Evolutionary conservation across 35 echinoderm and acorn worm genomes (phyloP).

Genomic region (Apostichopus californicus): DNA sequence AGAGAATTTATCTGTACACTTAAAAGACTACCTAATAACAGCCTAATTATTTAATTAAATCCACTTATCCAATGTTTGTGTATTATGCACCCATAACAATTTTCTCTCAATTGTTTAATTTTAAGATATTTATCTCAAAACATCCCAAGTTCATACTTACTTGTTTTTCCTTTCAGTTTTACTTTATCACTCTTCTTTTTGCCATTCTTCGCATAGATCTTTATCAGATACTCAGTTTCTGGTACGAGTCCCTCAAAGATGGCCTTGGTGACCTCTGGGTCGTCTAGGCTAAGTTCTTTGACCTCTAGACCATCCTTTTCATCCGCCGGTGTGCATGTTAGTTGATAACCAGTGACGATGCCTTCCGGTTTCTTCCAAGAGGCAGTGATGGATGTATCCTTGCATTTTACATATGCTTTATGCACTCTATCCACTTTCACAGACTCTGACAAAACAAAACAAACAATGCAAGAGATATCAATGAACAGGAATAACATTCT

Average conservation of each 20-base stretch:
- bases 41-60: too few relatives aligned
- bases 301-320: constrained; percentile 25
- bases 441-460: not conserved
- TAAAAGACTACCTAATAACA: too few relatives aligned
- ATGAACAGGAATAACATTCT: not conserved
- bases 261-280: constrained; percentile 52
- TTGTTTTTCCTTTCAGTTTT: constrained; percentile 60
- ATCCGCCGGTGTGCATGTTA: constrained; percentile 53
- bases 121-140: too few relatives aligned
- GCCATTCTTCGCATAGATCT: constrained; percentile 69
- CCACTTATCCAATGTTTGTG: too few relatives aligned
- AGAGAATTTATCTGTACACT: too few relatives aligned
- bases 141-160: constrained; percentile 35
- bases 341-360: constrained; percentile 65
- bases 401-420: constrained; percentile 57
- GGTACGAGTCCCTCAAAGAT: constrained; percentile 53
- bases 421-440: constrained; percentile 52
- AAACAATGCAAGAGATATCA: not conserved
- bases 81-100: too few relatives aligned
- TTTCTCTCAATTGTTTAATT: too few relatives aligned
- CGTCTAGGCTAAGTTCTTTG: constrained; percentile 62
- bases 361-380: constrained; percentile 86
- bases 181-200: constrained; percentile 74
- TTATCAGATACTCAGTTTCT: constrained; percentile 66
- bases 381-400: constrained; percentile 54